Evolutionary conservation across 2,797 vertebrate genomes (phyloP).

Genomic region (Rhabdophis nuchalis): DNA sequence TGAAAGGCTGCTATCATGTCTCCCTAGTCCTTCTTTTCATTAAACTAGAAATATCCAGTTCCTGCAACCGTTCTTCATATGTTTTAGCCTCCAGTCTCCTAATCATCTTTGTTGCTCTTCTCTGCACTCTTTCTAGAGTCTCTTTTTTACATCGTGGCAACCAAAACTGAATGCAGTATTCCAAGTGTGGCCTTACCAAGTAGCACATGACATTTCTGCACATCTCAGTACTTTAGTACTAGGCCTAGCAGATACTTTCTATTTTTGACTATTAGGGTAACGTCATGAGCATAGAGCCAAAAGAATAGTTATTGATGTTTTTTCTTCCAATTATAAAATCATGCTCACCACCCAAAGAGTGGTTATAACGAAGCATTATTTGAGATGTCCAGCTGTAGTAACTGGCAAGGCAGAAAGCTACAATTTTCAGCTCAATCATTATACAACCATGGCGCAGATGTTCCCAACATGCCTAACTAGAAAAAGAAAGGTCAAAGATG

Average conservation of each 20-base stretch:
- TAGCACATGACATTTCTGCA: neutral
- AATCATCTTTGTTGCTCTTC: no score
- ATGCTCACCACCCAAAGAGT: neutral
- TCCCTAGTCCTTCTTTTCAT: no score
- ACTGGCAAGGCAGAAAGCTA: neutral
- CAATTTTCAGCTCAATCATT: neutral
- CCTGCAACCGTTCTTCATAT: no score
- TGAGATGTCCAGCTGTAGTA: neutral
- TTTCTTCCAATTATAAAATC: neutral
- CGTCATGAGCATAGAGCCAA: neutral
- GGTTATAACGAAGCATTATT: neutral
- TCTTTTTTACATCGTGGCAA: no score
- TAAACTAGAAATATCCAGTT: no score
- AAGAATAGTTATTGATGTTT: neutral
- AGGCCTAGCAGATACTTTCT: neutral
- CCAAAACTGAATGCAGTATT: no score
- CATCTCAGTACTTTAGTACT: neutral
- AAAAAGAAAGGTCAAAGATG: neutral
- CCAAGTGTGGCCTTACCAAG: no score
- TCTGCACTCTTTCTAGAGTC: no score
- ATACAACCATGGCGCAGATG: neutral
- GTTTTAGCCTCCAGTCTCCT: no score
- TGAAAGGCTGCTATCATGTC: no score
- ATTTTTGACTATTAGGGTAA: neutral
- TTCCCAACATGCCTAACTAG: neutral